A percentile compares a stretch with the other conserved stretches of the same genome.
phyloP scores from a whole-genome alignment of 2,888 invertebrate genomes.

The Lithophane semibrunnea region DNA sequence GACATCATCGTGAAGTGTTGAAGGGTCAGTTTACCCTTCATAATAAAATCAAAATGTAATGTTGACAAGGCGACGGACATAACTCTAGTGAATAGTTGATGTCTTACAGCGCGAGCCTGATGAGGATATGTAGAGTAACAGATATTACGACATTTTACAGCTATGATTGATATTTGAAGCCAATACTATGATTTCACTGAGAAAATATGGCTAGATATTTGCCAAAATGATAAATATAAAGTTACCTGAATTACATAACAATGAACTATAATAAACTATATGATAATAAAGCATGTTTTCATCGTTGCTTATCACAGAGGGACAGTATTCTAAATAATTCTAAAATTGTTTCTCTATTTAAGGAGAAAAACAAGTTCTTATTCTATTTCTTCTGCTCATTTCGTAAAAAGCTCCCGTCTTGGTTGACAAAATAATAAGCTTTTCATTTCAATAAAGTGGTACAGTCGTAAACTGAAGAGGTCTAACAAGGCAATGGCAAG shows the following conservation, averaged over 20 bases:
- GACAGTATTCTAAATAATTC: too few relatives aligned
- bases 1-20: constrained; percentile 19
- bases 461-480: constrained; percentile 47
- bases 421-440: constrained; percentile 14
- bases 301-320: too few relatives aligned
- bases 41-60: constrained; percentile 37
- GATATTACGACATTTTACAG: neutral
- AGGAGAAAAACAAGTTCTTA: too few relatives aligned
- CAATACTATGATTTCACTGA: neutral
- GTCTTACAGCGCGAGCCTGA: constrained; percentile 7
- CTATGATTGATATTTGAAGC: constrained; percentile 8
- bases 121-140: neutral
- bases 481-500: constrained; percentile 46
- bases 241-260: too few relatives aligned
- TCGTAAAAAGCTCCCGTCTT: neutral
- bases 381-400: neutral
- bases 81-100: constrained; percentile 36
- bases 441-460: constrained; percentile 42
- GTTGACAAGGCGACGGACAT: constrained; percentile 17
- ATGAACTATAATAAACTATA: too few relatives aligned
- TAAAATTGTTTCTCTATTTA: too few relatives aligned
- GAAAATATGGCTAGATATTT: neutral
- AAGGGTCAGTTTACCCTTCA: constrained; percentile 17
- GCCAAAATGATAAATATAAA: too few relatives aligned
- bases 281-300: too few relatives aligned